Evolutionary conservation across 2,113 vertebrate genomes (phyloP).

Genomic region (Dasypus novemcinctus): DNA sequence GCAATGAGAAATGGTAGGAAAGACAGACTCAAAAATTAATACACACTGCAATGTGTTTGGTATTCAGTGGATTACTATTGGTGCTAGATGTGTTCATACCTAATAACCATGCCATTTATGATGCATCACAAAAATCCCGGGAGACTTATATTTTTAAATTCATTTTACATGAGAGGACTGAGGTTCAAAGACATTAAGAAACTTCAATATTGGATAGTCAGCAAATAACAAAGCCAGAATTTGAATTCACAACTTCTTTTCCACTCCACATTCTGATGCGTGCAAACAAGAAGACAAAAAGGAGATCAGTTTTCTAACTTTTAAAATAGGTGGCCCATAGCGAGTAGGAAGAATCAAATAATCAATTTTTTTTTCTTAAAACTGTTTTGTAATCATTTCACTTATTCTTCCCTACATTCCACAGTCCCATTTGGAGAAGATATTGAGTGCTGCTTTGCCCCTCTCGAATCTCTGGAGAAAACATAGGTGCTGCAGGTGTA

Average conservation of each 20-base stretch:
- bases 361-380: background rate
- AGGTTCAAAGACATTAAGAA: background rate
- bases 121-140: background rate
- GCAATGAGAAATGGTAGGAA: background rate
- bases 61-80: background rate
- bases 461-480: background rate
- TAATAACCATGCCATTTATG: background rate
- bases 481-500: background rate
- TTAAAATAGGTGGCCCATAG: background rate
- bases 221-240: background rate
- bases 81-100: background rate
- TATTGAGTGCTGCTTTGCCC: background rate
- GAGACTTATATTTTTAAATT: background rate
- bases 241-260: slow-evolving; percentile 34
- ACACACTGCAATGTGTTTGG: background rate
- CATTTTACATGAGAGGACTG: background rate
- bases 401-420: background rate
- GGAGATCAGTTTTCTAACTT: background rate
- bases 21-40: background rate
- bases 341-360: slow-evolving; percentile 21
- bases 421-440: background rate
- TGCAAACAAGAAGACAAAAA: background rate
- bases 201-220: background rate
- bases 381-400: background rate
- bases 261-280: background rate